A percentile compares a stretch with the other conserved stretches of the same genome.
Evolutionary conservation across 2,113 vertebrate species (phyloP).

Genomic region (Brachypodius melanocephalos): DNA sequence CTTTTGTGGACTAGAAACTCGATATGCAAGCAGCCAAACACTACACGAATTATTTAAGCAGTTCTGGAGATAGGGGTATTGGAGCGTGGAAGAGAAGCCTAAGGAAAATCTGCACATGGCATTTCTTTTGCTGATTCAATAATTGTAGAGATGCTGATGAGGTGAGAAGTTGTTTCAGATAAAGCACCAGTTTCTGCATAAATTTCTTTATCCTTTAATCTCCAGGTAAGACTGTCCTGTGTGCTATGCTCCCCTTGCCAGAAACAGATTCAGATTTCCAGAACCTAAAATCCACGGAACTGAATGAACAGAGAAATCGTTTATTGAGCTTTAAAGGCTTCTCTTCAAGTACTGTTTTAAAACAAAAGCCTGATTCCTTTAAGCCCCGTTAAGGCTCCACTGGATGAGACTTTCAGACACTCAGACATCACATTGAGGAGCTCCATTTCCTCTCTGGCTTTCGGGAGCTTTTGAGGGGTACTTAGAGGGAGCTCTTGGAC

Average conservation of each 20-base stretch:
- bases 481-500: conserved; percentile 25
- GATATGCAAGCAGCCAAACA: background rate
- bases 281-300: background rate
- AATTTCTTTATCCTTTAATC: background rate
- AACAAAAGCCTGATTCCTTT: conserved; percentile 37
- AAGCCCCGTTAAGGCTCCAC: background rate
- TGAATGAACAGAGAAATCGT: background rate
- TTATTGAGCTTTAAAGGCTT: conserved; percentile 1
- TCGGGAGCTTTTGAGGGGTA: background rate
- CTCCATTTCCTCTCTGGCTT: conserved; percentile 31
- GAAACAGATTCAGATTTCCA: background rate
- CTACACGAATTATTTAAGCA: background rate
- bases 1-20: background rate
- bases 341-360: background rate
- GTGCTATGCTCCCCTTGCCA: background rate
- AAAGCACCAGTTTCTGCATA: background rate
- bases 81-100: background rate
- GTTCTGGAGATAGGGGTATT: background rate
- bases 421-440: background rate
- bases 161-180: background rate
- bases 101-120: background rate
- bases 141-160: background rate
- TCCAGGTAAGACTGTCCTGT: background rate
- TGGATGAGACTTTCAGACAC: background rate
- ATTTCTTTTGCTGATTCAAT: background rate